These are phyloP conservation scores for Sprattus sprattus DNA, from an alignment of 2,113 vertebrate genomes.

Conservation along the genomic window DNA sequence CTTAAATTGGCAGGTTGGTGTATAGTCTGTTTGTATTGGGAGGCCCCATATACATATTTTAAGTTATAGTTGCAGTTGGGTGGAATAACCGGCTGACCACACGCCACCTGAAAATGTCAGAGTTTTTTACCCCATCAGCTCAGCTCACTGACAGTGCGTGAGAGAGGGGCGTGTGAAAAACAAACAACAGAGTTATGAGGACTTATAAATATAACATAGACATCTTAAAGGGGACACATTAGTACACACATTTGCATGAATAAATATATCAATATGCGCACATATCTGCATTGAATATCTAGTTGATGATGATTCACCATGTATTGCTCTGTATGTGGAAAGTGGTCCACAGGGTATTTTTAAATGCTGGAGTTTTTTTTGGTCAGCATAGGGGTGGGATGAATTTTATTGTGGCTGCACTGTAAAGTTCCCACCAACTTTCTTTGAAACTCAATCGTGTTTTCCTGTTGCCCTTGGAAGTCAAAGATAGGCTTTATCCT, in stretches of 20 bases:
- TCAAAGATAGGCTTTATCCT: slow-evolving; percentile 50
- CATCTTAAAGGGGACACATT: not conserved
- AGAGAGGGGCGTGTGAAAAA: not conserved
- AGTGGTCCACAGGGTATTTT: slow-evolving; percentile 52
- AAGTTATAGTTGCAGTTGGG: slow-evolving; percentile 4
- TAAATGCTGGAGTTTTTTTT: slow-evolving; percentile 39
- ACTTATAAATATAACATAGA: not conserved
- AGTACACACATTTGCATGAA: not conserved
- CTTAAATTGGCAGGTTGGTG: slow-evolving; percentile 11
- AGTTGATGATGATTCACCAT: slow-evolving; percentile 1
- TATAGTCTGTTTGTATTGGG: not conserved
- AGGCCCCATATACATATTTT: slow-evolving; percentile 11
- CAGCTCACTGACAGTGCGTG: not conserved
- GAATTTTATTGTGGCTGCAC: slow-evolving; percentile 47
- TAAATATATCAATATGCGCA: not conserved
- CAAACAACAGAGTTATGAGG: not conserved
- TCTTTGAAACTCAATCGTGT: slow-evolving; percentile 63
- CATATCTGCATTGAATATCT: not conserved
- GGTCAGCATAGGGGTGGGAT: slow-evolving; percentile 34
- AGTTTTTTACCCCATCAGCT: not conserved
- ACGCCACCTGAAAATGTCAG: slow-evolving; percentile 8
- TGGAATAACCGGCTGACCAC: slow-evolving; percentile 10
- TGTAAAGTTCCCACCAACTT: slow-evolving; percentile 42
- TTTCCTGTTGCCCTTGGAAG: slow-evolving; percentile 68
- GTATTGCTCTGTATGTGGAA: slow-evolving; percentile 27